These are phyloP conservation scores for Dynastes tityus DNA, from an alignment of 2,888 invertebrate genomes.

Conservation along the genomic window DNA sequence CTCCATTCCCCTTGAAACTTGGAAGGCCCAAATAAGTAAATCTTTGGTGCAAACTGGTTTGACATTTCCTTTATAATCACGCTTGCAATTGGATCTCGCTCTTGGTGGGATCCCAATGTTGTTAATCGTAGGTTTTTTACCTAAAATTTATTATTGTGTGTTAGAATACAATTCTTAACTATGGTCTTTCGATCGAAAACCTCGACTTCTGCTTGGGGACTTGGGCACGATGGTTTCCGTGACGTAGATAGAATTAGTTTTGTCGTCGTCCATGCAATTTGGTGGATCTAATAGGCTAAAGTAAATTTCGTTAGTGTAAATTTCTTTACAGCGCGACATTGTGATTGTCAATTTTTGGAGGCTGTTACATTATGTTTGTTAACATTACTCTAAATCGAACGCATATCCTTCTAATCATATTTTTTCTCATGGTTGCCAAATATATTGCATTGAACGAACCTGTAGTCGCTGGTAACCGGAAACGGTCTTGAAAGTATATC, in stretches of 20 bases:
- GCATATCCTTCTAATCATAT: too few relatives aligned
- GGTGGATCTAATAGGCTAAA: conserved; percentile 54
- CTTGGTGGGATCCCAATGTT: conserved; percentile 75
- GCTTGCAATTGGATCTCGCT: conserved; percentile 84
- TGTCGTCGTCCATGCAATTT: conserved; percentile 62
- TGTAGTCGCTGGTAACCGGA: conserved; percentile 75
- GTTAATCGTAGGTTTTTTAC: conserved; percentile 63
- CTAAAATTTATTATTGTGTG: conserved; percentile 43
- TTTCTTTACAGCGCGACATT: too few relatives aligned
- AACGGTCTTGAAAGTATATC: conserved; percentile 74
- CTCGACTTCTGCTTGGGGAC: conserved; percentile 55
- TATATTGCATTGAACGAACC: conserved; percentile 64
- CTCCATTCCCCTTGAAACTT: conserved; percentile 96
- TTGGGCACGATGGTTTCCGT: conserved; percentile 59
- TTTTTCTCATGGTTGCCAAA: too few relatives aligned
- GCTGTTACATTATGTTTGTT: too few relatives aligned
- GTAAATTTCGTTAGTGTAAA: background rate
- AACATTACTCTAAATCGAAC: too few relatives aligned
- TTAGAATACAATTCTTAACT: background rate
- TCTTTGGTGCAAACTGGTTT: conserved; percentile 86
- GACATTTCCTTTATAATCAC: conserved; percentile 62
- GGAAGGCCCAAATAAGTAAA: conserved; percentile 91
- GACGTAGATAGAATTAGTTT: conserved; percentile 57
- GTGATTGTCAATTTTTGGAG: too few relatives aligned
- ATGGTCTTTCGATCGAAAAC: conserved; percentile 28